Conservation (phyloP, 2,888 invertebrate genomes). For the Ectemnius continuus region DNA sequence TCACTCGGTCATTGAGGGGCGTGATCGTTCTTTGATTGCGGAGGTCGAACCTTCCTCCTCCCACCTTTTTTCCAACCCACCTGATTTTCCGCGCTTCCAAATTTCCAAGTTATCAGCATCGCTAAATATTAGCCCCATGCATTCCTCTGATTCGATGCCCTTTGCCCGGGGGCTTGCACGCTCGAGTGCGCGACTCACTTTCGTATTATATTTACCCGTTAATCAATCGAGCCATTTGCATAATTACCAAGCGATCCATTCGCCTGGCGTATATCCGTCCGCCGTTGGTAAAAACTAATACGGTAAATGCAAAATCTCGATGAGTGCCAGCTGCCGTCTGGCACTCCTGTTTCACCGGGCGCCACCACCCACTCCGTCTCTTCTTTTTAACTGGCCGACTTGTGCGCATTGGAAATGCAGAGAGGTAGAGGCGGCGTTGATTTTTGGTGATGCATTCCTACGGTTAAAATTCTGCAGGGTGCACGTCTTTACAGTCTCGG, state of each 20-base stretch:
- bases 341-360: background rate
- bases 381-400: constrained; percentile 7
- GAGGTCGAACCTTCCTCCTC: constrained; percentile 58
- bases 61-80: background rate
- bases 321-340: constrained; percentile 41
- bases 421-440: no score
- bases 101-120: no score
- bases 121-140: no score
- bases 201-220: constrained; percentile 49
- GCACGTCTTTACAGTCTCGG: background rate
- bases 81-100: no score
- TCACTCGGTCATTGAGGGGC: constrained; percentile 70
- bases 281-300: constrained; percentile 48
- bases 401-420: no score
- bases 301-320: constrained; percentile 42
- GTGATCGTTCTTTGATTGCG: constrained; percentile 72
- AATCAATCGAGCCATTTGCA: constrained; percentile 54
- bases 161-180: background rate
- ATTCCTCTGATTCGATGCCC: background rate
- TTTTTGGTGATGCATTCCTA: no score
- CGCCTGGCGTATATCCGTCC: constrained; percentile 21
- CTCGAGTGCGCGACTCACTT: background rate
- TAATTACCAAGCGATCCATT: constrained; percentile 54
- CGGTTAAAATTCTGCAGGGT: no score
- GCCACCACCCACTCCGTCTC: no score